Conservation (phyloP, 2,113 vertebrate genomes). For the Ascaphus truei region DNA sequence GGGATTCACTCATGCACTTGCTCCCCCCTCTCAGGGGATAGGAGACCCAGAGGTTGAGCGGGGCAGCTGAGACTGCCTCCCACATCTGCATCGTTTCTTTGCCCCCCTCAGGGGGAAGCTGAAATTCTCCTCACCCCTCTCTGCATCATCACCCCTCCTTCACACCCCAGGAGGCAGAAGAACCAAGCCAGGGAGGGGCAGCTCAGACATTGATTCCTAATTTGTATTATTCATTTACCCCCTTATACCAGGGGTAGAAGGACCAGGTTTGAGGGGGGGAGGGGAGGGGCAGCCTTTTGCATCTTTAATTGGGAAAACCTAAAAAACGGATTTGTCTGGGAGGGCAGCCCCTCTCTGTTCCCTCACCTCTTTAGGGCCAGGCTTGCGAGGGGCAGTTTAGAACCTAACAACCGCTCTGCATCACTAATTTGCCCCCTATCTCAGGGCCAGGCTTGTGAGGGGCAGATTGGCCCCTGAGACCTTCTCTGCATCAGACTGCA, state of each 20-base stretch:
- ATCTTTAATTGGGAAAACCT: too few species aligned
- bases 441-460: neutral
- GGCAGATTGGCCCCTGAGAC: neutral
- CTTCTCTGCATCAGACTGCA: neutral
- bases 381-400: neutral
- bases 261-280: neutral
- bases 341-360: neutral
- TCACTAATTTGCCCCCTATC: neutral
- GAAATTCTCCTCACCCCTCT: too few species aligned
- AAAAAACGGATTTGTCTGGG: too few species aligned
- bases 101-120: too few species aligned
- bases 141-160: neutral
- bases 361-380: neutral
- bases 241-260: neutral
- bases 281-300: neutral
- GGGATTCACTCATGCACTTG: conserved; percentile 8
- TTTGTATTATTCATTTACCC: neutral
- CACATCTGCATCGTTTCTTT: neutral
- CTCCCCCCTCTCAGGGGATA: neutral
- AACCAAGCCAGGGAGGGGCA: neutral
- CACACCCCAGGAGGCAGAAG: neutral
- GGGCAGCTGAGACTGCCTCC: neutral
- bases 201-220: neutral
- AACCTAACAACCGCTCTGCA: too few species aligned
- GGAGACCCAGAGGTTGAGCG: neutral